Conservation (phyloP, 1,140 invertebrate species). For the Procambarus virginalis region DNA sequence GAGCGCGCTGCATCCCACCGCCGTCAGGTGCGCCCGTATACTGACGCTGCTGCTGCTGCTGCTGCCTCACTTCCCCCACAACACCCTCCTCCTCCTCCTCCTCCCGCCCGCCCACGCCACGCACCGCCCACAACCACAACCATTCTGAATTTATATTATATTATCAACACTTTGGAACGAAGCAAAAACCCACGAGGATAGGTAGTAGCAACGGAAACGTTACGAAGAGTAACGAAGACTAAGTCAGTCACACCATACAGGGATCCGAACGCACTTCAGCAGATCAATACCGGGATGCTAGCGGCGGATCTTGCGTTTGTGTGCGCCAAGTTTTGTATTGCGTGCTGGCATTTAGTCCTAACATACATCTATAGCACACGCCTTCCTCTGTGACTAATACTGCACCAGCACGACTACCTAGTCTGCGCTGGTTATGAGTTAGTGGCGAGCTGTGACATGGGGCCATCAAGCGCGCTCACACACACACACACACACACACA, state of each 20-base stretch:
- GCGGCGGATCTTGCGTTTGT: constrained; percentile 56
- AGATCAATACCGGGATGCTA: constrained; percentile 59
- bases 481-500: too few relatives aligned
- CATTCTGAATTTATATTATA: neutral
- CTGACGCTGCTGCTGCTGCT: constrained; percentile 42
- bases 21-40: constrained; percentile 35
- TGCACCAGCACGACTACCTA: neutral
- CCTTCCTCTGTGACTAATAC: neutral
- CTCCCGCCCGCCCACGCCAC: constrained; percentile 25
- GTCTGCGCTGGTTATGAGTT: neutral
- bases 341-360: constrained; percentile 20
- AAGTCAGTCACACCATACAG: neutral
- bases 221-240: neutral
- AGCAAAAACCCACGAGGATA: neutral
- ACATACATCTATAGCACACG: neutral
- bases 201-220: neutral
- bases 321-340: constrained; percentile 52
- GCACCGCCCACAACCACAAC: constrained; percentile 19
- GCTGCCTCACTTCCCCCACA: neutral
- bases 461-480: neutral
- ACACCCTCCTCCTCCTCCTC: neutral
- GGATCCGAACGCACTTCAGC: constrained; percentile 31
- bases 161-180: neutral
- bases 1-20: constrained; percentile 48
- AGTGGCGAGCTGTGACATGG: too few relatives aligned